Evolutionary conservation across 2,888 invertebrate genomes (phyloP).

Genomic region (Coleophora deauratella): DNA sequence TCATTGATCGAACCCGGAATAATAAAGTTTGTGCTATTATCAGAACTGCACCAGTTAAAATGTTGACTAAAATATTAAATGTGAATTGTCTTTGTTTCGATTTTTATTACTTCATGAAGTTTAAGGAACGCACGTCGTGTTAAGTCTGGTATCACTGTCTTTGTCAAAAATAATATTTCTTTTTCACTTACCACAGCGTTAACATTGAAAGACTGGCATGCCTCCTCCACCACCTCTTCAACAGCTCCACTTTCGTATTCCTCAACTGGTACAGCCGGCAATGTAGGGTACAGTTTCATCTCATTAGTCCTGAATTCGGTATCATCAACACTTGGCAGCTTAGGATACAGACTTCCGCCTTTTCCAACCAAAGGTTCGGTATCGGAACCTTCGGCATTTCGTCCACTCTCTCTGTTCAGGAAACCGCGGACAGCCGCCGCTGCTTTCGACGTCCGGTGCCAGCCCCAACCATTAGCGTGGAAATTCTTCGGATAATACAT

Average conservation of each 20-base stretch:
- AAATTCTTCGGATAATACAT: conserved; percentile 64
- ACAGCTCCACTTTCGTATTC: conserved; percentile 63
- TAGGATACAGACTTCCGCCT: conserved; percentile 46
- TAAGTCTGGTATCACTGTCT: too few relatives aligned
- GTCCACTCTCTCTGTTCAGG: conserved; percentile 46
- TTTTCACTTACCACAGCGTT: conserved; percentile 51
- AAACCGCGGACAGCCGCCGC: conserved; percentile 52
- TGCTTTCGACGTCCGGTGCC: conserved; percentile 49
- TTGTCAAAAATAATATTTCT: too few relatives aligned
- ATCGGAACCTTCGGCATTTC: conserved; percentile 25
- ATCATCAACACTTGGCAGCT: conserved; percentile 51
- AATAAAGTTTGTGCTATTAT: too few relatives aligned
- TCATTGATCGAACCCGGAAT: too few relatives aligned
- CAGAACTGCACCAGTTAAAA: too few relatives aligned
- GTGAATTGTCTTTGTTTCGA: too few relatives aligned
- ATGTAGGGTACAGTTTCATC: conserved; percentile 51
- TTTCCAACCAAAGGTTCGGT: conserved; percentile 41
- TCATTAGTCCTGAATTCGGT: conserved; percentile 39
- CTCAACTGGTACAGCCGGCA: conserved; percentile 59
- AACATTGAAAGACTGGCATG: conserved; percentile 56
- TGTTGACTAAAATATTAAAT: too few relatives aligned
- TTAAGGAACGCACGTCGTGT: too few relatives aligned
- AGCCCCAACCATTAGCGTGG: conserved; percentile 64
- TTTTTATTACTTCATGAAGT: too few relatives aligned
- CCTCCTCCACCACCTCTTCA: conserved; percentile 58